Evolutionary conservation across 2,888 invertebrate genomes (phyloP).

Genomic region (Scaptomyza tumidula): DNA sequence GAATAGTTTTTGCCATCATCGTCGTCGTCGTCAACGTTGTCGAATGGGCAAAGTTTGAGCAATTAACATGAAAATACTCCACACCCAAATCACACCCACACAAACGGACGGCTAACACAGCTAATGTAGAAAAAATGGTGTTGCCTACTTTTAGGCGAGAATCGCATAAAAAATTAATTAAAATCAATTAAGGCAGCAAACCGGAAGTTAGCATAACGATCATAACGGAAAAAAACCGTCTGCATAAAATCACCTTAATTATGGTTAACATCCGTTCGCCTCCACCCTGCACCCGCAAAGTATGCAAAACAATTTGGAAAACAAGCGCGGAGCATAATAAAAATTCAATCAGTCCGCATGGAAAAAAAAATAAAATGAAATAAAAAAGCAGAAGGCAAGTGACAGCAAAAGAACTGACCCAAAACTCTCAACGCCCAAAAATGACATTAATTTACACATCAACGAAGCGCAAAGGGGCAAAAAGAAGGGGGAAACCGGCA

Average conservation of each 20-base stretch:
- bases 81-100: conserved; percentile 15
- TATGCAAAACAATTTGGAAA: conserved; percentile 55
- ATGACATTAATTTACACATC: conserved; percentile 80
- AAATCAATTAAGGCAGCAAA: conserved; percentile 72
- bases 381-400: conserved; percentile 20
- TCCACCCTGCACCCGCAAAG: conserved; percentile 28
- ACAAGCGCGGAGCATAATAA: conserved; percentile 64
- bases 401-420: conserved; percentile 57
- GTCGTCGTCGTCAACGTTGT: conserved; percentile 24
- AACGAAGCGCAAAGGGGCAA: conserved; percentile 62
- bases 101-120: background rate
- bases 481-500: conserved; percentile 10
- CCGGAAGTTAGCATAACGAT: conserved; percentile 47
- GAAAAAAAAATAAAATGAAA: conserved; percentile 24
- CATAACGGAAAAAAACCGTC: conserved; percentile 56
- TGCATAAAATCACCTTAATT: conserved; percentile 80
- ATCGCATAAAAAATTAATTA: conserved; percentile 73
- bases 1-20: conserved; percentile 64
- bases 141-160: conserved; percentile 37
- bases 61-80: conserved; percentile 68
- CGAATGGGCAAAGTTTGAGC: conserved; percentile 65
- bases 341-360: conserved; percentile 72
- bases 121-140: conserved; percentile 33
- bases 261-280: conserved; percentile 61
- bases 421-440: conserved; percentile 71